Conservation (phyloP, 2,888 invertebrate genomes). For the Bursaphelenchus okinawaensis region DNA sequence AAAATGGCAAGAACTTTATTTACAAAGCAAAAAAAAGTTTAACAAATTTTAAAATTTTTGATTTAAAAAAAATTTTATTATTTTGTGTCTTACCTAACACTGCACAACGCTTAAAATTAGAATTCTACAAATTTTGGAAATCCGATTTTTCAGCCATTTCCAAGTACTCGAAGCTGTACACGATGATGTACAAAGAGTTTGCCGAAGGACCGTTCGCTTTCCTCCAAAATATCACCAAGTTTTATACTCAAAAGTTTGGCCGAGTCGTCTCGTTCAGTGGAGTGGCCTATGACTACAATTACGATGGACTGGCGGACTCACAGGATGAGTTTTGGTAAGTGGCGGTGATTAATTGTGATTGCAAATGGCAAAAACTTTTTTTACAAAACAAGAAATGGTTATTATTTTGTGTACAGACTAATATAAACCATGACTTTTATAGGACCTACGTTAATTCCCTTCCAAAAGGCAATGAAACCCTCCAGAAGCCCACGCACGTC, state of each 20-base stretch:
- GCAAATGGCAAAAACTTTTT: too few species aligned
- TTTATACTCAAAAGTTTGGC: conserved; percentile 20
- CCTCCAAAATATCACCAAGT: conserved; percentile 28
- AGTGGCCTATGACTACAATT: conserved; percentile 21
- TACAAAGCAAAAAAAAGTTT: too few species aligned
- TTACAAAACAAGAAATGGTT: too few species aligned
- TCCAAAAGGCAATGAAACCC: background rate
- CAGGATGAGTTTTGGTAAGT: conserved; percentile 18
- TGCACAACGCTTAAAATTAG: too few species aligned
- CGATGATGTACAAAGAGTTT: conserved; percentile 19
- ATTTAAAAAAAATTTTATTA: too few species aligned
- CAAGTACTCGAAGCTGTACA: conserved; percentile 15
- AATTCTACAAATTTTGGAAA: too few species aligned
- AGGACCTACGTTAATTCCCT: background rate
- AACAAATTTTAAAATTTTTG: too few species aligned
- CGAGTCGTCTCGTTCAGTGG: conserved; percentile 23
- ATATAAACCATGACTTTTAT: background rate
- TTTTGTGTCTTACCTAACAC: too few species aligned
- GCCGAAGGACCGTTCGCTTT: conserved; percentile 25
- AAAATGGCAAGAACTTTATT: too few species aligned
- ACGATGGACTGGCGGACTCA: conserved; percentile 23
- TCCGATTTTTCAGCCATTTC: background rate
- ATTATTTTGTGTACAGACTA: background rate
- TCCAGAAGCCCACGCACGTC: conserved; percentile 28
- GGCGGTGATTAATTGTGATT: too few species aligned